Evolutionary conservation across 2,888 invertebrate genomes (phyloP), one percentile per base, ranked within the genome.

Genomic region (Chymomyza fuscimana): DNA sequence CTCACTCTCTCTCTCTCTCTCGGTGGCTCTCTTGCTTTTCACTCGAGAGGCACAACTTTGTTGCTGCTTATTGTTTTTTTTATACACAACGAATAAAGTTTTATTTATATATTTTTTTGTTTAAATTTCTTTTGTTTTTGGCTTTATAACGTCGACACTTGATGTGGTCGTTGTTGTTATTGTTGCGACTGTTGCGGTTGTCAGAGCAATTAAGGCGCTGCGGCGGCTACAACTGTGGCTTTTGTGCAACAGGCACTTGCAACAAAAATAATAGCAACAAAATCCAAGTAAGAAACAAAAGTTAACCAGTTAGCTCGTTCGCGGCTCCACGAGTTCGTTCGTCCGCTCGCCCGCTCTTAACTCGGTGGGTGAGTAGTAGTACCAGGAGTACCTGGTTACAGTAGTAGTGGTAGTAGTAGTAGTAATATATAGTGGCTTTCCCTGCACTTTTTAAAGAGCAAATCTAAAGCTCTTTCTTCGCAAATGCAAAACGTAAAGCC

Each of bases 181-280:
- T 68, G 50, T 4, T 61, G 60, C 52, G 25, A 25, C 16, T 16
- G 60, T 40, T 22, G 61, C 19, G 16, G 50, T 51, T 46, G 19
- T 65, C 56, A 65, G 46, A 32, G 46, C 58, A 46, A 60, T 60
- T 65, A 25, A 65, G 59, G 19, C 50, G 61, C 40, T 61, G 62
- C 36, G 63, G 60, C 65, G 63, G 60, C 65, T 69, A 64, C 46
- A 32, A 40, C 32, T 63, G 36, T 67, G 64, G 64, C 32, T 66
- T 70, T 77, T 72, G 66, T 74, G 66, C 62, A 73, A 66, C 68
- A 67, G 77, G 67, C 70, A 65, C 51, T 70, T 65, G 60, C 52
- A 10, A 16, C 58, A 62, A 68, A 51, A n/a, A 19, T 32, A 46
- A 9, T 32, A 51, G n/a, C 15, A 51, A 51, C 32, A 16, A 51